Conservation (phyloP, 2,888 invertebrate genomes). For the Megaustenia siamemsis region DNA sequence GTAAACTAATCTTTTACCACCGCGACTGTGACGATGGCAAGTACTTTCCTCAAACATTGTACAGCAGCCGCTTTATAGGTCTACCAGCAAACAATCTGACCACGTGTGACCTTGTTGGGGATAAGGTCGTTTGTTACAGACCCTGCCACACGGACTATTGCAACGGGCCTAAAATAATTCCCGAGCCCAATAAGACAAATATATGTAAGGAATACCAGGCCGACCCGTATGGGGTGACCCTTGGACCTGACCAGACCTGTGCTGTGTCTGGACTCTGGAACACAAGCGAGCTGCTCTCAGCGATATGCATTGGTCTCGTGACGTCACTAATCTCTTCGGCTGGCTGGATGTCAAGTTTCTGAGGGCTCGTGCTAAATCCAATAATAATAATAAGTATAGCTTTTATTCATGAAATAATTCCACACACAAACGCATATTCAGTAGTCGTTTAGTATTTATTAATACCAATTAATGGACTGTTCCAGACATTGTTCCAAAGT, state of each 20-base stretch:
- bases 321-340: background rate
- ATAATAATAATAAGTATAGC: too few relatives aligned
- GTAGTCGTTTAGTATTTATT: too few relatives aligned
- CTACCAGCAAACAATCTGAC: conserved; percentile 22
- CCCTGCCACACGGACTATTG: conserved; percentile 17
- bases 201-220: background rate
- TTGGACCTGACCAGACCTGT: background rate
- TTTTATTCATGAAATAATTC: too few relatives aligned
- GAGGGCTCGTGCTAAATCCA: background rate
- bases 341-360: background rate
- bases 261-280: background rate
- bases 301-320: background rate
- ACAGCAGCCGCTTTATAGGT: background rate
- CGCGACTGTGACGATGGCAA: conserved; percentile 33
- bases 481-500: too few relatives aligned
- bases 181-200: background rate
- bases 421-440: too few relatives aligned
- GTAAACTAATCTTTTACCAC: background rate
- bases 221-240: background rate
- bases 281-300: background rate
- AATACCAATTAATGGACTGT: too few relatives aligned
- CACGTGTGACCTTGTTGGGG: conserved; percentile 13
- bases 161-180: conserved; percentile 23
- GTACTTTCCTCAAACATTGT: background rate
- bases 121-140: conserved; percentile 33